phyloP scores from a whole-genome alignment of 2,888 invertebrate species.

The Steromphala cineraria region DNA sequence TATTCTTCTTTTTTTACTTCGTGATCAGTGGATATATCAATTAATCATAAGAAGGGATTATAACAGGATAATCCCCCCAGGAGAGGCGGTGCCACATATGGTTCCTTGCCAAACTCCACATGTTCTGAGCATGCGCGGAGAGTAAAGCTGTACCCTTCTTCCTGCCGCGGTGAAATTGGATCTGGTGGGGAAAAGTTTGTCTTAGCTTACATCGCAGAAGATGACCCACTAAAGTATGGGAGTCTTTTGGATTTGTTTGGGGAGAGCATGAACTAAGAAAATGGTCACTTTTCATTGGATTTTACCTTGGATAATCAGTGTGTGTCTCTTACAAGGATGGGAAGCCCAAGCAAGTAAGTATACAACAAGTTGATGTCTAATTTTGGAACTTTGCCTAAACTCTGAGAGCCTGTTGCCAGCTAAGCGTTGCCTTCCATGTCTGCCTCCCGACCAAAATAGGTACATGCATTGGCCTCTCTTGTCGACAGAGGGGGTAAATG shows the following conservation, averaged over 20 bases:
- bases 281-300: neutral
- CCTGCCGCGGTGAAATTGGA: slow-evolving; percentile 5
- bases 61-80: neutral
- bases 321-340: neutral
- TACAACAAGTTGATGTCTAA: neutral
- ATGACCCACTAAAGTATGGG: neutral
- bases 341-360: slow-evolving; percentile 3
- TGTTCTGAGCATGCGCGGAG: slow-evolving; percentile 10
- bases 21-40: too few relatives aligned
- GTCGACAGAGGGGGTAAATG: too few relatives aligned
- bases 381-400: neutral
- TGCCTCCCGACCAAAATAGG: neutral
- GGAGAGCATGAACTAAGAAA: neutral
- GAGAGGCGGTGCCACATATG: slow-evolving; percentile 13
- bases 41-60: neutral
- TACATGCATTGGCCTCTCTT: neutral
- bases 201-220: neutral
- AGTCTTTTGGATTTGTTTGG: neutral
- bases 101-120: neutral
- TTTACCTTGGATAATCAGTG: neutral
- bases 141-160: neutral
- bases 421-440: neutral
- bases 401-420: neutral
- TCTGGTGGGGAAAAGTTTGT: neutral
- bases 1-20: too few relatives aligned